phyloP scores from a whole-genome alignment of 1,140 invertebrate species.

The Lepidurus apus region DNA sequence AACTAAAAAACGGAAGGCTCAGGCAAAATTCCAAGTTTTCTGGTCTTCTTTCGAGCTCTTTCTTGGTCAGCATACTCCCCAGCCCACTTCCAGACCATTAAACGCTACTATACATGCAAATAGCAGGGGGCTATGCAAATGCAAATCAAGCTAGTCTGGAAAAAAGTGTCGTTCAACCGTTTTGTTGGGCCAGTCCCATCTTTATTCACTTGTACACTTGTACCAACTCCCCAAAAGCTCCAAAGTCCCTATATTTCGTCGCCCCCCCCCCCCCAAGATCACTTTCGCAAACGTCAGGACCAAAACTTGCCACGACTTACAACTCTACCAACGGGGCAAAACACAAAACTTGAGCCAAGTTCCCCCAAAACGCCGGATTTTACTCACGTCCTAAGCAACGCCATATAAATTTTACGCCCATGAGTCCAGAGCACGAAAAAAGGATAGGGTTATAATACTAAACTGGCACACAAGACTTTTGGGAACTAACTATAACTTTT shows the following conservation, averaged over 20 bases:
- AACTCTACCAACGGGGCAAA: constrained; percentile 1
- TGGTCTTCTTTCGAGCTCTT: neutral
- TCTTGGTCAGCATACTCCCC: neutral
- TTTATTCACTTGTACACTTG: neutral
- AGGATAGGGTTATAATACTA: neutral
- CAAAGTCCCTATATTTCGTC: neutral
- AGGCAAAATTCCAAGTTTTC: no score
- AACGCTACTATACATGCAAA: constrained; percentile 11
- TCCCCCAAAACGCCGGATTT: neutral
- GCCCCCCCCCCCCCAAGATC: neutral
- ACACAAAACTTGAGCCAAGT: neutral
- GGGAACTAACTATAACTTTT: neutral
- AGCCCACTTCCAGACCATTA: constrained; percentile 9
- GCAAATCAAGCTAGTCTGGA: neutral
- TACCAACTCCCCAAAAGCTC: neutral
- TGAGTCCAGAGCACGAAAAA: neutral
- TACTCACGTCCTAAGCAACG: constrained; percentile 18
- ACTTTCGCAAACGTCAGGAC: neutral
- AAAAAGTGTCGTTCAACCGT: constrained; percentile 9
- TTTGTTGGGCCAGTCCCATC: neutral
- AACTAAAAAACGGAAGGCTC: no score
- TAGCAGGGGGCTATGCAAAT: constrained; percentile 10
- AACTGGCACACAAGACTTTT: neutral
- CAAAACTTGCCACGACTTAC: neutral
- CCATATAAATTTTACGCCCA: constrained; percentile 22